Conservation (phyloP, 2,797 vertebrate genomes). For the Okamejei kenojei region DNA sequence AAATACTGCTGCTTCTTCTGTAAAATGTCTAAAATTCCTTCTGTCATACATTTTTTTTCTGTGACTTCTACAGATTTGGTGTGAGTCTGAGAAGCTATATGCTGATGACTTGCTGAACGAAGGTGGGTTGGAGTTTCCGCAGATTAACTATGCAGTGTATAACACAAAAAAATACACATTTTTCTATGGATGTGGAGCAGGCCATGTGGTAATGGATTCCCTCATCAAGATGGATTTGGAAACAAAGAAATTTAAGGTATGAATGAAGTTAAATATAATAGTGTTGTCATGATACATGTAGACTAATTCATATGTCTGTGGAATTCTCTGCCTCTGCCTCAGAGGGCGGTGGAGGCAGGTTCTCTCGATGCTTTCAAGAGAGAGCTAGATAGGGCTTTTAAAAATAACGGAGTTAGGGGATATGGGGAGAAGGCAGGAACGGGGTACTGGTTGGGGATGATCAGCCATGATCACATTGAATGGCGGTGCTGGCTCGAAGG, state of each 20-base stretch:
- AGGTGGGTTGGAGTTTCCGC: conserved; percentile 85
- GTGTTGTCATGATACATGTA: not conserved
- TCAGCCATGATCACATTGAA: no score
- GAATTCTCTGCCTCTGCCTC: no score
- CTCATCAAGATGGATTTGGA: conserved; percentile 79
- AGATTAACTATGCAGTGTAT: conserved; percentile 73
- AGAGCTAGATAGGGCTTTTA: no score
- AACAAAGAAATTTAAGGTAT: conserved; percentile 77
- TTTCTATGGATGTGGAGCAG: conserved; percentile 84
- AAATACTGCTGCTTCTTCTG: no score
- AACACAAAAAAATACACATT: conserved; percentile 72
- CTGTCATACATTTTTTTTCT: not conserved
- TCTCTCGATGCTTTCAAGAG: no score
- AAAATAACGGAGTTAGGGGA: no score
- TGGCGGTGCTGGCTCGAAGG: no score
- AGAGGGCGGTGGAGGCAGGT: no score
- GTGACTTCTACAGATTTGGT: conserved; percentile 67
- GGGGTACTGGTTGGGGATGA: no score
- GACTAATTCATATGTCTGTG: not conserved
- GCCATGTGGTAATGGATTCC: conserved; percentile 77
- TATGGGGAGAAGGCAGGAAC: no score
- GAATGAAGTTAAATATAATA: not conserved
- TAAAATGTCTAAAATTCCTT: no score
- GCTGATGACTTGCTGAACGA: conserved; percentile 63
- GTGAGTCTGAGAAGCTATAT: conserved; percentile 74